Base-by-base conservation (phyloP, 1,140 invertebrate species). In the Bombus haemorrhoidalis region DNA sequence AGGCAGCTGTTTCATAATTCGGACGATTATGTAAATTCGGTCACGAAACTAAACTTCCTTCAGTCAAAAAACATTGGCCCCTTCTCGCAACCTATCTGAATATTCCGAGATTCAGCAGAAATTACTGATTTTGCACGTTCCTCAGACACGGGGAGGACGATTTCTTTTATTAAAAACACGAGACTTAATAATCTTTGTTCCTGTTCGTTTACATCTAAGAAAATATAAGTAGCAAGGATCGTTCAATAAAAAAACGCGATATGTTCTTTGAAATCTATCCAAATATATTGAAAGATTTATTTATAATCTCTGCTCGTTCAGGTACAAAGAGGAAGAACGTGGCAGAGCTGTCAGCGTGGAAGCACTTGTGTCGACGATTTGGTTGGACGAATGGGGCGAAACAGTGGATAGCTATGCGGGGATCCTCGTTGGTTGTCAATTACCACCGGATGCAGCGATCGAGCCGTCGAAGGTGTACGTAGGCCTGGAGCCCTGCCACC, bases 361-460 rank as follows among this genome's bases (percentile, higher is more conserved):
- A 79, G 93, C 94, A 5, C 82, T 95, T 81, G 89, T 94, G 81
- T 92, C 94, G 43, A 92, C 93, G 73, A 94, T 95, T 81, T 95
- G 94, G 94, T 78, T 94, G 86, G 92, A 94, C 80, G 92, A 94
- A 71, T 94, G 94, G 94, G 93, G 91, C 68, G 92, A 90, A 28
- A 88, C 89, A 28, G 80, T 83, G 37, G 86, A 92, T 39, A 93
- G 89, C 69, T 94, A 94, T 79, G 92, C 92, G n/a, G 94, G 94
- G 32, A 92, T 94, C 25, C 91, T 94, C 34, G 89, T 94, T 57
- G 93, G 92, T 34, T 94, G 94, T 90, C 93, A 93, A 84, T 79
- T 94, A 76, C 92, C 94, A 59, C 75, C 75, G 34, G 87, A 82
- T 57, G 89, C 83, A 32, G 75, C 72, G 32, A 73, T 88, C 64